Evolutionary conservation across 2,888 invertebrate species (phyloP), one percentile per base, ranked within the genome.

Genomic region (Drosophila atripex): DNA sequence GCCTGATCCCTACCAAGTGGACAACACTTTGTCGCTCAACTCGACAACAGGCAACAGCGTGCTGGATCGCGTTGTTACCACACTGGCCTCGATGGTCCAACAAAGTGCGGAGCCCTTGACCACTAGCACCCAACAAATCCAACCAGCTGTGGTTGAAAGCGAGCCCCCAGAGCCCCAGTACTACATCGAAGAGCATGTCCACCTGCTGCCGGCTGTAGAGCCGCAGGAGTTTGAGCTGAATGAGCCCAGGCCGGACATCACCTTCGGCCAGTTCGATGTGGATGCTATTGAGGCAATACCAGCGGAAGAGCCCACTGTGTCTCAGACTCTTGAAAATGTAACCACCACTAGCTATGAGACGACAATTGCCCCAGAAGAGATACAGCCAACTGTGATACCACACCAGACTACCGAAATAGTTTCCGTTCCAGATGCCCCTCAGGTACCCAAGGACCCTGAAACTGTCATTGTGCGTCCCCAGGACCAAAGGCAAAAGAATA

Each of bases 221-320:
- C 89, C 90, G 0, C 84, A 90, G 63, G 78, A 86, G 49, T 83
- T 89, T 51, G 78, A 80, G 53, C 64, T 86, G 7, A 74, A 86
- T 55, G 91, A 91, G 56, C 82, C 85, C 5, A 83, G 90, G 12
- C 88, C 90, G 0, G 89, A 90, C 35, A 88, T 90, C 32, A 91
- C 91, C 0, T 90, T 91, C 53, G 91, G 90, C 9, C 91, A 91
- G 61, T 91, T 91, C 65, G 88, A 89, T 47, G 71, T 89, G 32
- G 88, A 90, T 78, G 90, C 91, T 70, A 89, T 90, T 57, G 90
- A 90, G 76, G 80, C 82, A 3, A 89, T 90, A 60, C 89, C 88
- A 12, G 63, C 66, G 8, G 80, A 89, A 3, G n/a, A 56, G 30
- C 32, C 75, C 4, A 7, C 14, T 12, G 38, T 38, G 1, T 18